A percentile compares a stretch with the other conserved stretches of the same genome.
phyloP scores from a whole-genome alignment of 2,113 vertebrate species.

The Ondatra zibethicus region DNA sequence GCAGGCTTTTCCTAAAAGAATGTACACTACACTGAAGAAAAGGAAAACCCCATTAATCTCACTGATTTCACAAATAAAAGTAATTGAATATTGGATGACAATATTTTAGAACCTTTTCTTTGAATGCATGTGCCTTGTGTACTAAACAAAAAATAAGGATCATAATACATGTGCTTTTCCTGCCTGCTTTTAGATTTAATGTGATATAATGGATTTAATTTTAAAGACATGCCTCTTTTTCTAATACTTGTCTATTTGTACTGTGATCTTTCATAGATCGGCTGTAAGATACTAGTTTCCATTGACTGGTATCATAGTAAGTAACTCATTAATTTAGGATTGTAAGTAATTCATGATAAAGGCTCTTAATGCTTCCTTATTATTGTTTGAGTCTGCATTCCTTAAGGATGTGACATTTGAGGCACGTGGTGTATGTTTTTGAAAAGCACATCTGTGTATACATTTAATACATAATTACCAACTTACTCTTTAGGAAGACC shows the following conservation, averaged over 20 bases:
- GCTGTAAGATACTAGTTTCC: neutral
- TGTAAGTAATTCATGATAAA: conserved; percentile 27
- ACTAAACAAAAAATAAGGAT: neutral
- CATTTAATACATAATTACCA: neutral
- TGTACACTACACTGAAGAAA: conserved; percentile 21
- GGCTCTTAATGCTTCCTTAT: neutral
- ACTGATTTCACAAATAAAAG: neutral
- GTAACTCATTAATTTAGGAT: neutral
- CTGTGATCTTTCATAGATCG: neutral
- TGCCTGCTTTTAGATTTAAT: neutral
- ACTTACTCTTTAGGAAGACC: neutral
- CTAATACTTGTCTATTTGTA: neutral
- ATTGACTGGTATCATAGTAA: neutral
- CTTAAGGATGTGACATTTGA: conserved; percentile 5
- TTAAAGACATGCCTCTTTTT: neutral
- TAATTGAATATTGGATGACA: conserved; percentile 29
- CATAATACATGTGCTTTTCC: neutral
- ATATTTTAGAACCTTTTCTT: conserved; percentile 2
- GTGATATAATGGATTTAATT: neutral
- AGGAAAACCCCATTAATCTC: neutral
- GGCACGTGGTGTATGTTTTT: neutral
- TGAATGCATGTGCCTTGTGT: neutral
- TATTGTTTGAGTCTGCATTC: conserved; percentile 2
- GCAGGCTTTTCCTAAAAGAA: conserved; percentile 24
- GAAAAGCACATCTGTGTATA: neutral